These are phyloP conservation scores for Poeciliopsis presidionis DNA, from an alignment of 2,797 vertebrate species.

Conservation along the genomic window DNA sequence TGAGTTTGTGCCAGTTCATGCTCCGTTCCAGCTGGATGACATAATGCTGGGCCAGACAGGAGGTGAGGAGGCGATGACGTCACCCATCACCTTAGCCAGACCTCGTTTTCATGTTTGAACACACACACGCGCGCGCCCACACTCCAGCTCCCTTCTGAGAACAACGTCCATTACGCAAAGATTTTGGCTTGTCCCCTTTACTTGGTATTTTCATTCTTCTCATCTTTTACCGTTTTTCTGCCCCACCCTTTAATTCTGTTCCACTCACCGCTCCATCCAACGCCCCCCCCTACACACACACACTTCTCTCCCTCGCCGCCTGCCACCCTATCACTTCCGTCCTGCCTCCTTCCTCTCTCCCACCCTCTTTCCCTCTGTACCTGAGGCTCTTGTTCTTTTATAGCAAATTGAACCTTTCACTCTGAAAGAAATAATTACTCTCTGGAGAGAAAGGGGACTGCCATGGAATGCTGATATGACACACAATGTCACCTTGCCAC, in stretches of 20 bases:
- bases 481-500: conserved; percentile 95
- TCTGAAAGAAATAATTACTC: conserved; percentile 92
- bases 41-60: conserved; percentile 63
- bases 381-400: conserved; percentile 89
- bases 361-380: conserved; percentile 75
- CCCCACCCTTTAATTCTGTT: conserved; percentile 54
- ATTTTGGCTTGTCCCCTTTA: conserved; percentile 64
- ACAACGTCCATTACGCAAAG: conserved; percentile 73
- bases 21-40: conserved; percentile 62
- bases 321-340: conserved; percentile 71
- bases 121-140: conserved; percentile 18
- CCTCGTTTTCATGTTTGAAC: conserved; percentile 38
- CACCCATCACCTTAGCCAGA: conserved; percentile 41
- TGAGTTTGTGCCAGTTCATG: conserved; percentile 29
- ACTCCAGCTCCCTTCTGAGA: conserved; percentile 58
- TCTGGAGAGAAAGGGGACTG: conserved; percentile 86
- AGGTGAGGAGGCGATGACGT: conserved; percentile 58
- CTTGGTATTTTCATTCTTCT: conserved; percentile 36
- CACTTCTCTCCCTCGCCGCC: conserved; percentile 40
- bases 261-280: conserved; percentile 42
- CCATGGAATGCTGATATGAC: conserved; percentile 89
- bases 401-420: conserved; percentile 92
- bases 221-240: conserved; percentile 35
- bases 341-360: conserved; percentile 60
- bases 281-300: conserved; percentile 36